phyloP scores from a whole-genome alignment of 2,113 vertebrate species.

The Seriola aureovittata region DNA sequence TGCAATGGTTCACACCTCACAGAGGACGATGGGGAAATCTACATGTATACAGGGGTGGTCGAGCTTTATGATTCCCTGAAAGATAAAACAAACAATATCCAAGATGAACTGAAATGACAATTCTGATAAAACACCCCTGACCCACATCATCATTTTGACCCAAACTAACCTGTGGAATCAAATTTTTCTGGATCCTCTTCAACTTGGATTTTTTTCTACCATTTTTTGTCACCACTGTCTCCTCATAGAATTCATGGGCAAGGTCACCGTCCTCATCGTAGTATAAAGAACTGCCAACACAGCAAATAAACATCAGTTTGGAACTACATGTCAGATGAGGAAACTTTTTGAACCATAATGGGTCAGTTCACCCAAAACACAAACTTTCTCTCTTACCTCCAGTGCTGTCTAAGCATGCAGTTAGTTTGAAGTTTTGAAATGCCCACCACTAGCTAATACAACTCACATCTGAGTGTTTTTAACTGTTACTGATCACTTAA shows the following conservation, averaged over 20 bases:
- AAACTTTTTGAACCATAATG: background rate
- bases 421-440: background rate
- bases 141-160: too few species aligned
- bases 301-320: background rate
- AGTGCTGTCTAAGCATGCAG: background rate
- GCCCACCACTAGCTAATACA: background rate
- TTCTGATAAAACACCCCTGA: background rate
- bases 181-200: constrained; percentile 96
- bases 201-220: constrained; percentile 96
- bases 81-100: background rate
- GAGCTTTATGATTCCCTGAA: constrained; percentile 94
- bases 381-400: background rate
- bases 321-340: background rate
- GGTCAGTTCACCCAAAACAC: background rate
- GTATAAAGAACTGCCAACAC: constrained; percentile 92
- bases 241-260: constrained; percentile 98
- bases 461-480: background rate
- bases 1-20: constrained; percentile 90
- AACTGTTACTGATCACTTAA: too few species aligned
- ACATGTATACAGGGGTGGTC: constrained; percentile 96
- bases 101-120: background rate
- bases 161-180: constrained; percentile 95
- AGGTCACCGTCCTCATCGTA: constrained; percentile 98
- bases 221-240: constrained; percentile 97
- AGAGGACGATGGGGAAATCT: constrained; percentile 97